Conservation (phyloP, 2,113 vertebrate genomes). For the Sisor rabdophorus region DNA sequence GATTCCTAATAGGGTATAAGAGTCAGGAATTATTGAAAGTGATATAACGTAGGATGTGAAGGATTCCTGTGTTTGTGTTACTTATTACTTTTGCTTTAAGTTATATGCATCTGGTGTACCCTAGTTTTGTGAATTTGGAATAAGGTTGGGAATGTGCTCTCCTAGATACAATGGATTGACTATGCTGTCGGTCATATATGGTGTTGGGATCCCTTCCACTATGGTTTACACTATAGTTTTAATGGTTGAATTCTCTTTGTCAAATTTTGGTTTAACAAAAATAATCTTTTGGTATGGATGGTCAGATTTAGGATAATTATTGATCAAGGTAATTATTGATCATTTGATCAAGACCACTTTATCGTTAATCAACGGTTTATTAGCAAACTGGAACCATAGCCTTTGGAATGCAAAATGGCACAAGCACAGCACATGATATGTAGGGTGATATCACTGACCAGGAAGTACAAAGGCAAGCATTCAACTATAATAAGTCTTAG, state of each 20-base stretch:
- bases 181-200: neutral
- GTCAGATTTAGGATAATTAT: constrained; percentile 5
- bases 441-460: no score
- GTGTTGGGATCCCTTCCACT: neutral
- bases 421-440: no score
- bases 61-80: neutral
- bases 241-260: neutral
- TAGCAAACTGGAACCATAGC: no score
- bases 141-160: neutral
- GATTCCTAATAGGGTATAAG: no score
- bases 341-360: constrained; percentile 11
- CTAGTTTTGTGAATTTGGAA: neutral
- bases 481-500: no score
- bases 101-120: neutral
- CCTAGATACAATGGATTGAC: neutral
- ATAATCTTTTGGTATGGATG: neutral
- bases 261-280: neutral
- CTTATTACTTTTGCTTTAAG: neutral
- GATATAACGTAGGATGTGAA: neutral
- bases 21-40: neutral
- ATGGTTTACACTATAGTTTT: neutral
- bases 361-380: no score
- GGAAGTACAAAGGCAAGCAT: no score
- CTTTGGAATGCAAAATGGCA: no score
- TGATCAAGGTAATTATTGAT: constrained; percentile 12